Evolutionary conservation across 2,113 vertebrate genomes (phyloP), one percentile per base, ranked within the genome.

Genomic region (Casuarius casuarius): DNA sequence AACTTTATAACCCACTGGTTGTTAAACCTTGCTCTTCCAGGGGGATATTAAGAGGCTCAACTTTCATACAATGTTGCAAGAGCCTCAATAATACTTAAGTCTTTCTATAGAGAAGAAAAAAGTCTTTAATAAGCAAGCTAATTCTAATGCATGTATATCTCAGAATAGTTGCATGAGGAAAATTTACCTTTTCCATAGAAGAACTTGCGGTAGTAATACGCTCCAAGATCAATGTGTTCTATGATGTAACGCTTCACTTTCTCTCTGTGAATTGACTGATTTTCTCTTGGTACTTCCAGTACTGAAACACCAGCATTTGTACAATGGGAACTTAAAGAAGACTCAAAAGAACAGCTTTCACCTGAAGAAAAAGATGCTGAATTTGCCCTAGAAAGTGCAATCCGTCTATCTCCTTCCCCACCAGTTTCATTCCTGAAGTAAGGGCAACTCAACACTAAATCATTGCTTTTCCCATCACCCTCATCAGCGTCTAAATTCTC

Each of bases 181-280:
- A 58, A 77, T 93, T 98, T 98, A 99, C 99, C 99, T 99, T 98
- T 99, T 63, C 99, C 99, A 12, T 99, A 99, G 98, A 99, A 99
- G 98, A 98, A 99, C 94, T 99, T 99, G 92, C 99, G 99, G 97
- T 99, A 99, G 91, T 99, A 99, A 97, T 99, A 99, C 3, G 99
- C 99, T 82, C 99, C 99, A 10, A 99, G 98, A 97, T 99, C 99
- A 63, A 99, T 99, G 95, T 99, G 99, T 40, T 99, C 99, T 29
- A 99, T 99, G 97, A 99, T 99, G 97, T 99, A 99, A 92, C 99
- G 98, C 88, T 99, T 99, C 94, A 99, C 99, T 95, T 99, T 99
- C 98, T 99, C 99, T 89, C 99, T 97, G 97, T 99, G 99, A 89
- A 99, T 98, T 15, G 99, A 98, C 95, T 99, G 99, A 97, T 98